Conservation (phyloP, 2,888 invertebrate species). For the Parapristionchus giblindavisi region DNA sequence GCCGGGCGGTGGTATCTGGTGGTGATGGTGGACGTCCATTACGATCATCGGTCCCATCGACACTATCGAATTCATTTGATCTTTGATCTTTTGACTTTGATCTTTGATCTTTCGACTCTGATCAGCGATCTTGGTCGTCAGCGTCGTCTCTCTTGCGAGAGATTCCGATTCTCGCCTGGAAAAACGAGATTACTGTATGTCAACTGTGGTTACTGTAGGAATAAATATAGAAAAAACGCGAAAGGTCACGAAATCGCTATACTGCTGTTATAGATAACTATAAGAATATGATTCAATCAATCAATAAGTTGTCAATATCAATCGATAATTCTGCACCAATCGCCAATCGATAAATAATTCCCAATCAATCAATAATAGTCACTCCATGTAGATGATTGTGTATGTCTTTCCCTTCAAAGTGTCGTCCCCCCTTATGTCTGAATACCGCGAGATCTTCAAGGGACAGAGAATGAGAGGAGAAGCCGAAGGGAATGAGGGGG, state of each 20-base stretch:
- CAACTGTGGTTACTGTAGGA: no score
- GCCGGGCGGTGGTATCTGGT: slow-evolving; percentile 5
- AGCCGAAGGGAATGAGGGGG: slow-evolving; percentile 5
- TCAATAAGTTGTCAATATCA: not conserved
- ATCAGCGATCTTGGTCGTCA: no score
- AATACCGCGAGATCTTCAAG: not conserved
- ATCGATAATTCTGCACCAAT: not conserved
- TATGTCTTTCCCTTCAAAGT: not conserved
- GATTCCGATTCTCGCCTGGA: no score
- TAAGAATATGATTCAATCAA: not conserved
- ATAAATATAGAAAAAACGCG: no score
- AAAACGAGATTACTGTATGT: no score
- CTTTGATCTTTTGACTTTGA: no score
- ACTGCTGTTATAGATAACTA: not conserved
- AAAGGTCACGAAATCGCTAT: not conserved
- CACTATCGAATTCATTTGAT: slow-evolving; percentile 55
- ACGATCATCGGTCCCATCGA: slow-evolving; percentile 54
- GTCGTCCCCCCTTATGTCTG: not conserved
- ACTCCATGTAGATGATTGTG: not conserved
- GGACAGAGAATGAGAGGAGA: no score
- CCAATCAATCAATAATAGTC: not conserved
- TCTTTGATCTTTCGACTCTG: no score
- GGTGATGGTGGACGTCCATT: slow-evolving; percentile 42
- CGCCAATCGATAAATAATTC: no score
- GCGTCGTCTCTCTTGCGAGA: no score